phyloP scores from a whole-genome alignment of 1,140 invertebrate species.

The Condylostylus longicornis region DNA sequence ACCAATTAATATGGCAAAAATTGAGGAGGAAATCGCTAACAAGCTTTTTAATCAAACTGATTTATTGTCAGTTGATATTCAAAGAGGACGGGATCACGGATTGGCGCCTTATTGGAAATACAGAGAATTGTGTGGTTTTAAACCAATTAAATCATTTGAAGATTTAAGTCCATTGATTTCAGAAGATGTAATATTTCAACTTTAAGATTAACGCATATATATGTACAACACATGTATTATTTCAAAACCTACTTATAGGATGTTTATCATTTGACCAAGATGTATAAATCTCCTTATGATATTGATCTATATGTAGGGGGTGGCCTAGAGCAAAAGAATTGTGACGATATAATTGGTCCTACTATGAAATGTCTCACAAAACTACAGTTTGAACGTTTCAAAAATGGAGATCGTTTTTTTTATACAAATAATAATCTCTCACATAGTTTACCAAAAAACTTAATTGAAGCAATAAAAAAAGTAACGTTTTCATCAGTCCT shows the following conservation, averaged over 20 bases:
- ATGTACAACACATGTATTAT: neutral
- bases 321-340: conserved; percentile 45
- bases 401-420: conserved; percentile 49
- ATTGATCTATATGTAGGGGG: conserved; percentile 59
- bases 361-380: conserved; percentile 54
- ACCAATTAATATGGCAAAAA: neutral
- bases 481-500: no score
- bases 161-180: neutral
- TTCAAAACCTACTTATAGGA: neutral
- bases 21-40: neutral
- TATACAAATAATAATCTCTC: no score
- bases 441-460: no score
- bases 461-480: no score
- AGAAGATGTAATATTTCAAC: no score
- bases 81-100: conserved; percentile 1
- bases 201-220: neutral
- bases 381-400: conserved; percentile 48
- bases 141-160: conserved; percentile 7
- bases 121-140: neutral
- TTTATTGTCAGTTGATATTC: conserved; percentile 38
- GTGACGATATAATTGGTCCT: conserved; percentile 46
- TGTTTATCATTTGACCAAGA: conserved; percentile 1
- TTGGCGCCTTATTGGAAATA: neutral
- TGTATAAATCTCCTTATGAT: conserved; percentile 39
- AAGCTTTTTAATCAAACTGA: conserved; percentile 28